Evolutionary conservation across 64 coral and sea anemone genomes (phyloP).

Genomic region (Montipora efflorescens): DNA sequence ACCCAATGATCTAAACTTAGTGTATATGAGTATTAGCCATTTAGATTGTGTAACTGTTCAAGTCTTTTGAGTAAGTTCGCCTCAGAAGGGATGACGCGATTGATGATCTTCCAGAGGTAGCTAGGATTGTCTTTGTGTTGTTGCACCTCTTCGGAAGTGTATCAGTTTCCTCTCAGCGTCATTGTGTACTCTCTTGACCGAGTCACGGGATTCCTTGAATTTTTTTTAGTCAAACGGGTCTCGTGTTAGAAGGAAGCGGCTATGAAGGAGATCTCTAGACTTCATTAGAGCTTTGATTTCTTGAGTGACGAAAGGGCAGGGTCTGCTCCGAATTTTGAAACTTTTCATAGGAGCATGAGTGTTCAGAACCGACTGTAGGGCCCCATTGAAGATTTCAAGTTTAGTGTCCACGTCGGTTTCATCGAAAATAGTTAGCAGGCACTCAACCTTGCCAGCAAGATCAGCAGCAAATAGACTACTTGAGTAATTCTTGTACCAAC

Average conservation of each 20-base stretch:
- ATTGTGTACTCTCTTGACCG: not conserved
- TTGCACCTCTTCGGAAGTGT: conserved; percentile 14
- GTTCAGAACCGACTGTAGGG: conserved; percentile 30
- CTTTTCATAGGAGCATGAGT: conserved; percentile 20
- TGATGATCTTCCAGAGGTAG: conserved; percentile 57
- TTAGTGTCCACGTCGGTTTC: conserved; percentile 38
- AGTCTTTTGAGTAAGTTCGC: conserved; percentile 42
- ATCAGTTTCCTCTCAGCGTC: conserved; percentile 16
- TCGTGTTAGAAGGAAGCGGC: not conserved
- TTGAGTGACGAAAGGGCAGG: conserved; percentile 61
- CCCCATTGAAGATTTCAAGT: conserved; percentile 38
- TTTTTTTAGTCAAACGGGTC: not conserved
- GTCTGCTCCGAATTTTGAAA: conserved; percentile 10
- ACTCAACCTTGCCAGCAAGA: too few relatives aligned
- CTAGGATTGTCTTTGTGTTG: not conserved
- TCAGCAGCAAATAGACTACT: too few relatives aligned
- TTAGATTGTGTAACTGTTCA: not conserved
- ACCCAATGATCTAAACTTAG: too few relatives aligned
- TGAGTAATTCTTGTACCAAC: too few relatives aligned
- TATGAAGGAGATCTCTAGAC: not conserved
- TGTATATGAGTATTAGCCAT: too few relatives aligned
- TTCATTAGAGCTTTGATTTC: conserved; percentile 72
- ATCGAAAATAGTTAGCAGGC: too few relatives aligned
- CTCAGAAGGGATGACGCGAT: conserved; percentile 17
- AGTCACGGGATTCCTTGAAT: conserved; percentile 6